Percentiles rank a stretch among this genome's conserved stretches.
These are phyloP conservation scores for Labia minor DNA, from an alignment of 2,888 invertebrate genomes.

Conservation along the genomic window DNA sequence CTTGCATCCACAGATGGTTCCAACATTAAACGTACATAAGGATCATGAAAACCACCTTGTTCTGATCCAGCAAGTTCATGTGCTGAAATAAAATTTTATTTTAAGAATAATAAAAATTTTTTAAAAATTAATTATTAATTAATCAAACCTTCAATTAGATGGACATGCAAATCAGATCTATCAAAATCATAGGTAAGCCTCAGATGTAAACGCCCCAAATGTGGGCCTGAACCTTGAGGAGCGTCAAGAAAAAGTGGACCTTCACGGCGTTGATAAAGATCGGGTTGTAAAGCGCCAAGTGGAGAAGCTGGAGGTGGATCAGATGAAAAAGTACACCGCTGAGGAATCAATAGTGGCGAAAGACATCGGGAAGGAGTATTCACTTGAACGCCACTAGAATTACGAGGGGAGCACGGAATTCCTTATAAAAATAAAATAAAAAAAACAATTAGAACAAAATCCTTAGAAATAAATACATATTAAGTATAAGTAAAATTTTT, in stretches of 20 bases:
- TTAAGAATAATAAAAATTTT: not conserved
- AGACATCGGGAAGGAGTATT: conserved; percentile 47
- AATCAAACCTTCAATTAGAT: conserved; percentile 71
- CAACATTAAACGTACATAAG: conserved; percentile 69
- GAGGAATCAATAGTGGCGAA: conserved; percentile 67
- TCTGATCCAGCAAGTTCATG: conserved; percentile 75
- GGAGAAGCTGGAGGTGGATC: conserved; percentile 43
- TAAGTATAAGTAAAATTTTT: too few species aligned
- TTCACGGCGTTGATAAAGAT: conserved; percentile 70
- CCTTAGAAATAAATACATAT: too few species aligned
- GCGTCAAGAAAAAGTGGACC: conserved; percentile 62
- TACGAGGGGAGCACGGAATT: conserved; percentile 32
- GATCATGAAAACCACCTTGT: conserved; percentile 80
- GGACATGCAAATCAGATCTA: conserved; percentile 79
- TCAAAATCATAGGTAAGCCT: conserved; percentile 81
- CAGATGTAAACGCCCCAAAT: conserved; percentile 71
- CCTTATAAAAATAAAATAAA: conserved; percentile 34
- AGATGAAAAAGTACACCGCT: conserved; percentile 31
- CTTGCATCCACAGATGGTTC: conserved; percentile 76
- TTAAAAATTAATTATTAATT: conserved; percentile 22
- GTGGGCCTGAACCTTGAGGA: conserved; percentile 49
- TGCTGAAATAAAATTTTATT: conserved; percentile 41
- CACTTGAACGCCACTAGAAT: not conserved
- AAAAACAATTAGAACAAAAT: too few species aligned
- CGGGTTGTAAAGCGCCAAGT: conserved; percentile 74